A percentile compares a stretch with the other conserved stretches of the same genome.
Conservation (phyloP, 2,113 vertebrate species). For the Cinclus cinclus region DNA sequence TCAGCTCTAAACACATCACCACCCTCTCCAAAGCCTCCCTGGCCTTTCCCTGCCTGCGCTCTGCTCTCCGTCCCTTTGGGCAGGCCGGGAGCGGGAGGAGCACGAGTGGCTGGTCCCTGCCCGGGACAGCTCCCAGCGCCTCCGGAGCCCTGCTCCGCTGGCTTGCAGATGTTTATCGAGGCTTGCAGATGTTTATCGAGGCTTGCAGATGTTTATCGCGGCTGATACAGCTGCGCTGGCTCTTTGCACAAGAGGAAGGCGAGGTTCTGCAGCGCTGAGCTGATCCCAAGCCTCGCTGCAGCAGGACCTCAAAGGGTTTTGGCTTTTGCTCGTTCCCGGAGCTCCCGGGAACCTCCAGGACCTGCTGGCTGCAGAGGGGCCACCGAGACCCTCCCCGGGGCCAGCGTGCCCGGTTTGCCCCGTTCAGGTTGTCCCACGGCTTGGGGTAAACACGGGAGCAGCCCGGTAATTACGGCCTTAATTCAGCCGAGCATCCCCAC, state of each 20-base stretch:
- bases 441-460: neutral
- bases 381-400: neutral
- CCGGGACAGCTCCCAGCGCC: neutral
- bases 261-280: neutral
- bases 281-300: neutral
- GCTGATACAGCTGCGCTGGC: neutral
- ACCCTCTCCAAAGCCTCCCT: neutral
- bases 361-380: neutral
- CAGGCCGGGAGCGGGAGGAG: neutral
- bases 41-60: neutral
- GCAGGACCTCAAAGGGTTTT: neutral
- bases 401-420: fast-evolving
- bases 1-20: neutral
- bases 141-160: neutral
- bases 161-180: neutral
- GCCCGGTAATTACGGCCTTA: neutral
- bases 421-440: fast-evolving
- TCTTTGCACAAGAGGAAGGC: neutral
- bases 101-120: no score
- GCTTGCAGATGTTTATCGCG: neutral
- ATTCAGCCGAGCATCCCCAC: neutral
- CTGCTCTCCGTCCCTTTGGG: neutral
- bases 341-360: neutral
- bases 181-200: neutral
- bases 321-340: fast-evolving